These are phyloP conservation scores for Sinonovacula constricta DNA, from an alignment of 1,140 invertebrate genomes.

Conservation along the genomic window DNA sequence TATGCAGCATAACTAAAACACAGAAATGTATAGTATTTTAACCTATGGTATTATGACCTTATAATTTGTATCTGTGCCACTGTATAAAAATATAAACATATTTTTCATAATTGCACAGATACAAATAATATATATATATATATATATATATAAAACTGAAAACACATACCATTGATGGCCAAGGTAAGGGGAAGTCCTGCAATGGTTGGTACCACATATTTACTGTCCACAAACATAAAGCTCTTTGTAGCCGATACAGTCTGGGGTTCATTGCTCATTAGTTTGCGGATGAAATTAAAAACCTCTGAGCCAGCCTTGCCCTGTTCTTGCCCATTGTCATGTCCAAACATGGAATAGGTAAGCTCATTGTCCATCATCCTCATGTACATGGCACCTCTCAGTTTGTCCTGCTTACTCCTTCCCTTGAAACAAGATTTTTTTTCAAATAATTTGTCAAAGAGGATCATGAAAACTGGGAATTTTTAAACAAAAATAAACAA, in stretches of 20 bases:
- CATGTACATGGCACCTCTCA: conserved; percentile 73
- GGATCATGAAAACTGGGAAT: neutral
- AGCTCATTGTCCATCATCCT: conserved; percentile 79
- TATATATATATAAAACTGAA: too few relatives aligned
- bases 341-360: conserved; percentile 77
- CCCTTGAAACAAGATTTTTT: conserved; percentile 46
- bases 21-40: too few relatives aligned
- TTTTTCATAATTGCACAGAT: too few relatives aligned
- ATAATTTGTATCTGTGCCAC: too few relatives aligned
- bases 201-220: conserved; percentile 89
- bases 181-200: conserved; percentile 90
- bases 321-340: conserved; percentile 77
- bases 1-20: too few relatives aligned
- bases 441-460: neutral
- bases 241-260: conserved; percentile 81
- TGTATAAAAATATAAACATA: too few relatives aligned
- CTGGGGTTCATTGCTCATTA: conserved; percentile 69
- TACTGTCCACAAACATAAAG: conserved; percentile 90
- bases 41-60: too few relatives aligned
- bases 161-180: conserved; percentile 89
- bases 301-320: conserved; percentile 31
- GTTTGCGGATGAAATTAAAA: conserved; percentile 81
- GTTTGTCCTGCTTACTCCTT: conserved; percentile 59
- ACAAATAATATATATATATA: too few relatives aligned
- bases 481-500: neutral